phyloP scores from a whole-genome alignment of 2,888 invertebrate genomes.

The Mythimna vitellina region DNA sequence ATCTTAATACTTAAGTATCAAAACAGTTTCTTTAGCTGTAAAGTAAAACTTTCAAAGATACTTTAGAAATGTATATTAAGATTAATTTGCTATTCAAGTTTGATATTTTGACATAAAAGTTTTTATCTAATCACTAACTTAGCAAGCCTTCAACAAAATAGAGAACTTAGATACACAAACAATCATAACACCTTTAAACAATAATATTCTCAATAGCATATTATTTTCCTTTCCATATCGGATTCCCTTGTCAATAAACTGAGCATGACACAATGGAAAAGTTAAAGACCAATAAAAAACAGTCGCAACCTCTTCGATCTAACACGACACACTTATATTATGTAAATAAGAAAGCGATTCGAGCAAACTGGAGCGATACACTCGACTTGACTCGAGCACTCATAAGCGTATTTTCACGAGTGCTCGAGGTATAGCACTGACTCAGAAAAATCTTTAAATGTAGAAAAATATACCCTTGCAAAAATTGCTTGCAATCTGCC shows the following conservation, averaged over 20 bases:
- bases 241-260: constrained; percentile 48
- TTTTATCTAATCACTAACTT: not conserved
- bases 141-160: not conserved
- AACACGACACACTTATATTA: constrained; percentile 69
- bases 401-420: constrained; percentile 65
- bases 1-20: not conserved
- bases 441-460: constrained; percentile 58
- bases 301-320: constrained; percentile 57
- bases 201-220: not conserved
- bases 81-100: not conserved
- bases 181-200: constrained; percentile 6
- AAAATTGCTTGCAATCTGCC: constrained; percentile 52
- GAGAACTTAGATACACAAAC: not conserved
- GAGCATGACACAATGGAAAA: constrained; percentile 51
- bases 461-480: constrained; percentile 40
- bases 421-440: constrained; percentile 47
- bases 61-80: not conserved
- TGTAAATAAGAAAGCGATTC: constrained; percentile 74
- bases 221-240: not conserved
- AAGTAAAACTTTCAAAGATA: not conserved
- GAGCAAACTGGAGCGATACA: constrained; percentile 67
- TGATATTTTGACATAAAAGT: not conserved
- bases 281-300: constrained; percentile 72
- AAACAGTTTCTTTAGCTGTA: no score
- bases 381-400: constrained; percentile 55